These are phyloP conservation scores for Drosophila pruinosa DNA, from an alignment of 1,140 invertebrate genomes.

Conservation along the genomic window DNA sequence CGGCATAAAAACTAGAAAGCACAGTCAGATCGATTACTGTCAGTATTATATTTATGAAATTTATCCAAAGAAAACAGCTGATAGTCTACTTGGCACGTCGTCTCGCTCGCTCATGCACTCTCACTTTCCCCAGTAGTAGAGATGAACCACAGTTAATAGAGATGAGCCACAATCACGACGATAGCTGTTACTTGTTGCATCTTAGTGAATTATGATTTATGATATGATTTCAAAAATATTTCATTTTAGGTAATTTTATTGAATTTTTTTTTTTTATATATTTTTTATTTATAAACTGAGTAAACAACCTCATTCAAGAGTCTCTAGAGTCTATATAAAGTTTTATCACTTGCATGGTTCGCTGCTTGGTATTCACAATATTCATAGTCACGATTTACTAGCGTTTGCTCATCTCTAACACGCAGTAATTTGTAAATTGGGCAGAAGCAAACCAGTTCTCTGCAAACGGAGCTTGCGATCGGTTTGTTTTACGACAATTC, in stretches of 20 bases:
- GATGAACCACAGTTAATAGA: not conserved
- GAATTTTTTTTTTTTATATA: too few species aligned
- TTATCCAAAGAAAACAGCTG: conserved; percentile 18
- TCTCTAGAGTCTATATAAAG: too few species aligned
- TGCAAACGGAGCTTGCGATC: conserved; percentile 34
- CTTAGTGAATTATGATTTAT: not conserved
- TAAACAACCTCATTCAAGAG: too few species aligned
- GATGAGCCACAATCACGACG: not conserved
- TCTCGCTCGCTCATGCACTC: conserved; percentile 2
- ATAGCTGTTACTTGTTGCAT: not conserved
- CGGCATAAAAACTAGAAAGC: too few species aligned
- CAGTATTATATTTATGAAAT: not conserved
- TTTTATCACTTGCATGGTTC: too few species aligned
- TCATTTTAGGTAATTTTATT: too few species aligned
- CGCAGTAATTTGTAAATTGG: not conserved
- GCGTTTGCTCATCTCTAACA: conserved; percentile 5
- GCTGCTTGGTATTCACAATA: not conserved
- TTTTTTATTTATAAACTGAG: too few species aligned
- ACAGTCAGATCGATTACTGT: not conserved
- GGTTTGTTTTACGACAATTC: conserved; percentile 18
- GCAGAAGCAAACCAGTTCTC: conserved; percentile 50
- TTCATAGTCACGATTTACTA: not conserved
- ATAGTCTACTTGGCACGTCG: not conserved
- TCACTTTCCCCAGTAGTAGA: not conserved
- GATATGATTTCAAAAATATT: not conserved